Conservation (phyloP, 2,113 vertebrate genomes). For the Okapia johnstoni region DNA sequence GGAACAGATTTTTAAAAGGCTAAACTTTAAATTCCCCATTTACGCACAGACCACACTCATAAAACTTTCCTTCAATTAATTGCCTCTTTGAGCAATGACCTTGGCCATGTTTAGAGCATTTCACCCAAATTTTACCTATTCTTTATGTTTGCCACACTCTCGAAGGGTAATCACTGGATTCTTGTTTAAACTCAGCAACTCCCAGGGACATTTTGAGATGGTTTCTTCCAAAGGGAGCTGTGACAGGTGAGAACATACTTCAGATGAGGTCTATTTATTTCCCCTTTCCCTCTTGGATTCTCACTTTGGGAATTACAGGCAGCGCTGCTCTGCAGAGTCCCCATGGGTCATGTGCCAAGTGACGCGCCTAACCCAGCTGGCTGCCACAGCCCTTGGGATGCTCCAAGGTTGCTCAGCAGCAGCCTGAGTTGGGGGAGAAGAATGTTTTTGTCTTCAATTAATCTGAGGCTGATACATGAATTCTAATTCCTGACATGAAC, state of each 20-base stretch:
- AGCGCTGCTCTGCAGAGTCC: not conserved
- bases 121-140: not conserved
- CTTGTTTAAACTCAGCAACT: not conserved
- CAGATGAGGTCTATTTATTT: constrained; percentile 57
- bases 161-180: not conserved
- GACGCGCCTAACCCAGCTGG: not conserved
- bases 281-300: constrained; percentile 18
- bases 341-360: not conserved
- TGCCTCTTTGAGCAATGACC: not conserved
- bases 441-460: not conserved
- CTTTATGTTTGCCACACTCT: not conserved
- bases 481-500: not conserved
- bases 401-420: constrained; percentile 66
- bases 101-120: not conserved
- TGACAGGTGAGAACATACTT: not conserved
- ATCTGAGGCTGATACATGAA: not conserved
- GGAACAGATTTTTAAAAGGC: constrained; percentile 29
- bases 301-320: constrained; percentile 47
- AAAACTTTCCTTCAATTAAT: not conserved
- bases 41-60: not conserved
- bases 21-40: constrained; percentile 5
- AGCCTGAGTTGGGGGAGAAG: constrained; percentile 28
- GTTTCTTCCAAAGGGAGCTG: constrained; percentile 46
- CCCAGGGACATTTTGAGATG: constrained; percentile 39
- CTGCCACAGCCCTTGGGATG: constrained; percentile 28